Conservation (phyloP, 2,113 vertebrate species). For the Zonotrichia leucophrys region DNA sequence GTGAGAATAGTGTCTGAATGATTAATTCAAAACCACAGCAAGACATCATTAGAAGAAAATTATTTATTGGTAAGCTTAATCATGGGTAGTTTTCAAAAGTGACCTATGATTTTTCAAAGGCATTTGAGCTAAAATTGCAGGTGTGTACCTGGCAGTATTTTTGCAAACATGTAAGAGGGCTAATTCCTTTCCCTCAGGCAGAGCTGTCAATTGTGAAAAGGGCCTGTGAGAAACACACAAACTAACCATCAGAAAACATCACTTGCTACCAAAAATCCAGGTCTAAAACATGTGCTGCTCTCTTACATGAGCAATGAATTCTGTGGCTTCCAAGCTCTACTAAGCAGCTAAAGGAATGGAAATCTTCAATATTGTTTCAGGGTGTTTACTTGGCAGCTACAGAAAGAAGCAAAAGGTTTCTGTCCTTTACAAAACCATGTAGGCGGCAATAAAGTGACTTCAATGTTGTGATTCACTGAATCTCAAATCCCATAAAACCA, state of each 20-base stretch:
- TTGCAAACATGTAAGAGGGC: background rate
- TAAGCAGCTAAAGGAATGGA: background rate
- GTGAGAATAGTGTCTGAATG: background rate
- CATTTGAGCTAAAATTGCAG: background rate
- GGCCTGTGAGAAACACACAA: background rate
- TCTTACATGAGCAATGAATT: background rate
- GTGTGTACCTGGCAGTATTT: background rate
- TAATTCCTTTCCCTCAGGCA: background rate
- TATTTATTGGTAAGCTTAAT: background rate
- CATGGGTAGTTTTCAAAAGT: background rate
- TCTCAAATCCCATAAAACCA: background rate
- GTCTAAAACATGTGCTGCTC: background rate
- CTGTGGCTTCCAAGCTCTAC: background rate
- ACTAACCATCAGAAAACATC: background rate
- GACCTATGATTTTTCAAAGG: background rate
- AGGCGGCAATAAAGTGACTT: background rate
- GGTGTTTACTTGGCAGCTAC: background rate
- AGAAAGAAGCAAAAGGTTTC: background rate
- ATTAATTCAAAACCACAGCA: background rate
- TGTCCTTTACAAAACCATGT: background rate
- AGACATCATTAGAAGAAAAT: background rate
- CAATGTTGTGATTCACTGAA: background rate
- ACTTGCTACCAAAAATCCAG: background rate
- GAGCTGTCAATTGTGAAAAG: background rate
- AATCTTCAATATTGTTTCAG: background rate